Conservation (phyloP, 2,797 vertebrate species). For the Myoxocephalus aenaeus region DNA sequence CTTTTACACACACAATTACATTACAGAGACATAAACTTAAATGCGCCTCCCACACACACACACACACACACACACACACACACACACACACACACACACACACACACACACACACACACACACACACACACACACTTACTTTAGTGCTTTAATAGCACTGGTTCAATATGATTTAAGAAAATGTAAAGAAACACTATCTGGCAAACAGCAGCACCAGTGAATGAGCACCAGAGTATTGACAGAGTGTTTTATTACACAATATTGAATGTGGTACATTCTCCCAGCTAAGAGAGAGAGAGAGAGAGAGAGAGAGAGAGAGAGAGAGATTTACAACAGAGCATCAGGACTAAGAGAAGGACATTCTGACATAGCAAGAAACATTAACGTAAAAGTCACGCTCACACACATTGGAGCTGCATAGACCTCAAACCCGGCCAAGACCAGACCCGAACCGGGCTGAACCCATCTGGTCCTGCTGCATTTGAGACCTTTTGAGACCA, state of each 20-base stretch:
- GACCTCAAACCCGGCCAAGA: background rate
- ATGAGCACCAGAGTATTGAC: background rate
- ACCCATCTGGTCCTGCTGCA: too few species aligned
- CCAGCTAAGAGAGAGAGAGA: background rate
- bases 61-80: slow-evolving; percentile 4
- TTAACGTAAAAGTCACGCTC: background rate
- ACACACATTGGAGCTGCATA: background rate
- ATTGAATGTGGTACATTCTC: slow-evolving; percentile 23
- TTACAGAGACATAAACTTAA: background rate
- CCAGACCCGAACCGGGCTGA: background rate
- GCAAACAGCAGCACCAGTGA: background rate
- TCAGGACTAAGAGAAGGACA: background rate
- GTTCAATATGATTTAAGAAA: slow-evolving; percentile 45
- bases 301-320: background rate
- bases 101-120: slow-evolving; percentile 1
- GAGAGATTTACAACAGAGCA: background rate
- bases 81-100: background rate
- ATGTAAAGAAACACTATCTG: slow-evolving; percentile 21
- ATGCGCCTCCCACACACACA: slow-evolving; percentile 1
- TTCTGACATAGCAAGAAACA: background rate
- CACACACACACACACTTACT: slow-evolving; percentile 18
- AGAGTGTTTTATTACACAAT: slow-evolving; percentile 34
- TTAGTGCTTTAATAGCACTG: slow-evolving; percentile 21
- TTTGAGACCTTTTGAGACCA: too few species aligned
- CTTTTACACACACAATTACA: background rate